A percentile compares a stretch with the other conserved stretches of the same genome.
phyloP scores from a whole-genome alignment of 2,113 vertebrate genomes.

The Acrocephalus kingi region DNA sequence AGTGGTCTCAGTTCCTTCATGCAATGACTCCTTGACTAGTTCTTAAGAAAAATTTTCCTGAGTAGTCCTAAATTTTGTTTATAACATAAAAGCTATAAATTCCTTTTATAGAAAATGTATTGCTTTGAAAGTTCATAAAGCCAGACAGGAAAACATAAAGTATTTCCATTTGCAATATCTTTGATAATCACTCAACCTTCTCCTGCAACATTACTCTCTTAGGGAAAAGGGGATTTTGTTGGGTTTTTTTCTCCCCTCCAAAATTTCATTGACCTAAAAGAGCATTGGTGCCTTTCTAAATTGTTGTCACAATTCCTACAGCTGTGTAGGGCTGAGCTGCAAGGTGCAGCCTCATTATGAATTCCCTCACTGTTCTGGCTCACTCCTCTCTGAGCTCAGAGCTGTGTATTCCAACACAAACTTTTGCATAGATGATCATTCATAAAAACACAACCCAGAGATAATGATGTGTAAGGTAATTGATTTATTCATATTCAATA shows the following conservation, averaged over 20 bases:
- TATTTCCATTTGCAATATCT: not conserved
- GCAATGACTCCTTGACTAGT: not conserved
- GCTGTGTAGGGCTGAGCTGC: not conserved
- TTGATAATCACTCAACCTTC: not conserved
- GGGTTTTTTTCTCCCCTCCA: not conserved
- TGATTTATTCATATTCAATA: not conserved
- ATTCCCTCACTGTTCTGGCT: not conserved
- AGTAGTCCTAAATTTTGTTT: not conserved
- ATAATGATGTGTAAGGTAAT: not conserved
- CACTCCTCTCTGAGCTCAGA: not conserved
- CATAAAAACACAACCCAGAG: not conserved
- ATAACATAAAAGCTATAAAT: not conserved
- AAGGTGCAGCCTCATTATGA: not conserved
- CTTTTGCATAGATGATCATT: not conserved
- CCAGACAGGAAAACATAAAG: not conserved
- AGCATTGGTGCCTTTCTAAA: not conserved
- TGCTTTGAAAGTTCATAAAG: not conserved
- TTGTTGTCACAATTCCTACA: not conserved
- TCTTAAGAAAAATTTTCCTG: not conserved
- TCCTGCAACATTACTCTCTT: not conserved
- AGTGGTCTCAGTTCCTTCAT: not conserved
- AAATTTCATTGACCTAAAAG: not conserved
- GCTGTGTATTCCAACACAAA: not conserved
- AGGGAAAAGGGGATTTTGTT: fast-evolving
- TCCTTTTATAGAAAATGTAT: not conserved